Percentiles rank a stretch among this genome's conserved stretches.
Evolutionary conservation across 2,888 invertebrate genomes (phyloP).

Genomic region (Lithophane socia): DNA sequence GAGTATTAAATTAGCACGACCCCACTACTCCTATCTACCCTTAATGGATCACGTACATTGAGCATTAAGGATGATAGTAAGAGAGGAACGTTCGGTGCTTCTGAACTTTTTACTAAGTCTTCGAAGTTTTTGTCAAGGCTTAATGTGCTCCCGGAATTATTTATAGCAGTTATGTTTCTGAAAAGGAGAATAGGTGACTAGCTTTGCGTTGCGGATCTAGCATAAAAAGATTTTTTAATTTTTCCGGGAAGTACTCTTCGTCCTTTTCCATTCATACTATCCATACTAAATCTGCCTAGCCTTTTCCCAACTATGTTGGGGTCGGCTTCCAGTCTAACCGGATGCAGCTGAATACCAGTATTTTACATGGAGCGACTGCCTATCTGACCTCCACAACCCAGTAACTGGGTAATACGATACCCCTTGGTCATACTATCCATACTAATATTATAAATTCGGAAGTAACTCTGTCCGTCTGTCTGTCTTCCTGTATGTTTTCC

Average conservation of each 20-base stretch:
- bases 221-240: neutral
- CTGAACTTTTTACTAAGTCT: slow-evolving; percentile 63
- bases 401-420: no score
- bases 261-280: neutral
- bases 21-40: slow-evolving; percentile 47
- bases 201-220: neutral
- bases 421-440: no score
- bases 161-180: slow-evolving; percentile 48
- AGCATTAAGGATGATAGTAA: slow-evolving; percentile 70
- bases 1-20: slow-evolving; percentile 57
- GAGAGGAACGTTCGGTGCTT: slow-evolving; percentile 52
- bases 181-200: slow-evolving; percentile 26
- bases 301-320: no score
- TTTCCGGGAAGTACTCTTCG: neutral
- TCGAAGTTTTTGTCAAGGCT: slow-evolving; percentile 58
- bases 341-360: no score
- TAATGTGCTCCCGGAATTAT: slow-evolving; percentile 57
- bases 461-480: no score
- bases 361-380: no score
- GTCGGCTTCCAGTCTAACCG: no score
- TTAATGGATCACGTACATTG: slow-evolving; percentile 75
- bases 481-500: no score
- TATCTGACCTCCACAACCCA: no score
- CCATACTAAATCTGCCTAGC: no score
- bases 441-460: no score